These are phyloP conservation scores for Otocyon megalotis DNA, from an alignment of 2,113 vertebrate genomes.

Conservation along the genomic window DNA sequence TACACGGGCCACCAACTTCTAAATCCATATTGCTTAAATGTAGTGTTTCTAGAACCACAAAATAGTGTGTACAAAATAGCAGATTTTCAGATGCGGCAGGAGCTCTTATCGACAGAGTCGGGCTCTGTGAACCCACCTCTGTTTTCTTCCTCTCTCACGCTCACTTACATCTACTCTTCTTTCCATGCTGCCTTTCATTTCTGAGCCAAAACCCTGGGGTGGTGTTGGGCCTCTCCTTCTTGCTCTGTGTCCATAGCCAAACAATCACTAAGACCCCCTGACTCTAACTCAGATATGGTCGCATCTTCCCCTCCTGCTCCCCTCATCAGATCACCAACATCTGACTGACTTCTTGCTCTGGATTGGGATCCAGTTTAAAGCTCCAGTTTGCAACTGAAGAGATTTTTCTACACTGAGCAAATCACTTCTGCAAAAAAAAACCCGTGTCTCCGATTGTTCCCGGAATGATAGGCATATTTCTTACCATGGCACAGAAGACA, in stretches of 20 bases:
- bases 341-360: background rate
- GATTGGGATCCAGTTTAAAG: background rate
- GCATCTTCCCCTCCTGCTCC: rapidly evolving
- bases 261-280: background rate
- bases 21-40: slow-evolving; percentile 1
- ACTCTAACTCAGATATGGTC: background rate
- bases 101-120: background rate
- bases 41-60: background rate
- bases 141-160: background rate
- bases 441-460: background rate
- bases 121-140: background rate
- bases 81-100: background rate
- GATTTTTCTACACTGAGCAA: background rate
- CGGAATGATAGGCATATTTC: background rate
- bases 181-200: background rate
- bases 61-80: background rate
- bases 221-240: background rate
- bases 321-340: background rate
- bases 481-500: background rate
- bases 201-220: background rate
- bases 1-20: background rate
- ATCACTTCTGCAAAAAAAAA: background rate
- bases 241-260: background rate
- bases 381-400: background rate
- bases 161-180: background rate